Base-by-base conservation (phyloP, 1,140 invertebrate species). In the Diuraphis noxia region DNA sequence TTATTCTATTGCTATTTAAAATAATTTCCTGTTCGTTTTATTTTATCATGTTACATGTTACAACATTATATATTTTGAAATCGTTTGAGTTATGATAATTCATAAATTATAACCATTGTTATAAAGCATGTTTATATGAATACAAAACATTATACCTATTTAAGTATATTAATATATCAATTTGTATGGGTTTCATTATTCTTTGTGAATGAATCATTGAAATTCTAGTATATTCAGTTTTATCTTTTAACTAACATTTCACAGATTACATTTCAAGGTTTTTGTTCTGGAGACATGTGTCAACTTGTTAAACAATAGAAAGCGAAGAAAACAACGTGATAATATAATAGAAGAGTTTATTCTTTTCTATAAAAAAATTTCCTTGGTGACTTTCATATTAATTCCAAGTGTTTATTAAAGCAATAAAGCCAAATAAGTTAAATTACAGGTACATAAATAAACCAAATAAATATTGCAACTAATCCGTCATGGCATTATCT, bases 201-300 rank as follows among this genome's bases (percentile, higher is more conserved):
- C 36, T 25, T 88, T 77, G 38, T 89, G 30, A 43, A 72, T 77
- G 88, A 89, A 89, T 89, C 40, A 79, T 90, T 79, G 40, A 46
- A 77, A 90, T 79, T 79, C 87, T 72, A 6, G 41, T 43, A 41
- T 79, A 77, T 79, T 43, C 72, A 34, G 21, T 90, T 46, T 90
- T 77, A 88, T 88, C 10, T 79, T 79, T 90, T 90, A 34, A 41
- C 40, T 77, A 90, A 72, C 56, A 43, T 79, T 90, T 90, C 63
- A 77, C 63, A 79, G 88, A 90, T 90, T 77, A 79, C 41, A 25
- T 90, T 90, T 77, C 88, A 90, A 90, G 63, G 88, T 90, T 90
- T 79, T 77, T 90, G 30, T 72, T 79, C 41, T 41, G 38, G 10
- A n/a, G 63, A 90, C 88, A 79, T 90, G 56, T 90, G 88, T 90